A percentile compares a stretch with the other conserved stretches of the same genome.
Evolutionary conservation across 2,113 vertebrate genomes (phyloP).

Genomic region (Nansenia antarctica): DNA sequence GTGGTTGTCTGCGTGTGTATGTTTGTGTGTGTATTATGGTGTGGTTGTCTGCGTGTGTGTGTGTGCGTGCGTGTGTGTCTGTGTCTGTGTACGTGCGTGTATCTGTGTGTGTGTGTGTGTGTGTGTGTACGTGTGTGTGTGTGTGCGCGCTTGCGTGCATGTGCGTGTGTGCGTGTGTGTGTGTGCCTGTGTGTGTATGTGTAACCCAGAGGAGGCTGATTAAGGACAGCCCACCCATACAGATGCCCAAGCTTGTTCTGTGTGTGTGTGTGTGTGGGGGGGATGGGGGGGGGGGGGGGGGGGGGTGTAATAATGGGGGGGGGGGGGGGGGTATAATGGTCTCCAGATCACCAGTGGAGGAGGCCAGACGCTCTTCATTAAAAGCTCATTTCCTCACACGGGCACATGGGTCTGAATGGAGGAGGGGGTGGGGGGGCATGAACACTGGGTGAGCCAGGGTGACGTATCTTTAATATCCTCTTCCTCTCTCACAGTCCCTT

Average conservation of each 20-base stretch:
- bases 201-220: background rate
- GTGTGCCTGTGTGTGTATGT: conserved; percentile 37
- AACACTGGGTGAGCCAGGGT: conserved; percentile 16
- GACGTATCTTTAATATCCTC: background rate
- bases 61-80: background rate
- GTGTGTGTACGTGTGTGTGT: conserved; percentile 2
- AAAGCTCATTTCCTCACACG: conserved; percentile 68
- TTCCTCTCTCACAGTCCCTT: background rate
- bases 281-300: background rate
- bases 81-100: too few relatives aligned
- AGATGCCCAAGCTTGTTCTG: conserved; percentile 50
- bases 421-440: background rate
- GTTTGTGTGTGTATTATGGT: too few relatives aligned
- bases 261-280: conserved; percentile 17
- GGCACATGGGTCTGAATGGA: conserved; percentile 33
- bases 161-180: conserved; percentile 35
- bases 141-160: too few relatives aligned
- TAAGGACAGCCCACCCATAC: conserved; percentile 38
- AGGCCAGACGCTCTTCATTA: conserved; percentile 70
- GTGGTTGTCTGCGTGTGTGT: background rate
- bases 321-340: conserved; percentile 52
- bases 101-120: too few relatives aligned
- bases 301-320: too few relatives aligned
- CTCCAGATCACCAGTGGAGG: conserved; percentile 59
- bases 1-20: background rate